Evolutionary conservation across 2,888 invertebrate genomes (phyloP).

Genomic region (Stegophylla sp.): DNA sequence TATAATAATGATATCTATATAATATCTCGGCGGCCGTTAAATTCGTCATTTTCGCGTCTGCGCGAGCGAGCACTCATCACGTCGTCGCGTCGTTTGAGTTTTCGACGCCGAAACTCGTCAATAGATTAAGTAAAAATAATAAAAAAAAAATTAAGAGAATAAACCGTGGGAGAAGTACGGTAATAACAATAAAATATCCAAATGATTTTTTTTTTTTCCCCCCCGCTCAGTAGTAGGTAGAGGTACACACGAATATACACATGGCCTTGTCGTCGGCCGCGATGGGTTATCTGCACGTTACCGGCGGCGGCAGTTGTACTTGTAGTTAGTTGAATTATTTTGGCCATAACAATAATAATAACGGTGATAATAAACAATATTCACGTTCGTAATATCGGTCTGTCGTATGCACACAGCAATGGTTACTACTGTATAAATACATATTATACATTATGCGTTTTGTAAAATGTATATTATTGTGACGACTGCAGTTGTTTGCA

Average conservation of each 20-base stretch:
- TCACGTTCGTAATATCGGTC: conserved; percentile 8
- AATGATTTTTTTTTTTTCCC: conserved; percentile 20
- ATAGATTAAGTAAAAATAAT: background rate
- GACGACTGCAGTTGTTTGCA: conserved; percentile 13
- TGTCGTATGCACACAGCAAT: background rate
- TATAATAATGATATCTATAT: conserved; percentile 7
- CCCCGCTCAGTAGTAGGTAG: background rate
- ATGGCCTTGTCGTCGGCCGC: conserved; percentile 28
- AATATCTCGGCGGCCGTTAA: background rate
- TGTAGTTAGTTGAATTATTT: background rate
- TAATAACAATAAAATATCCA: conserved; percentile 1
- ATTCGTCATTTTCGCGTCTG: conserved; percentile 19
- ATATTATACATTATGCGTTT: too few relatives aligned
- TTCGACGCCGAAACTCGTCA: conserved; percentile 19
- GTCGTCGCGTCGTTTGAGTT: background rate
- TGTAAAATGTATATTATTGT: background rate
- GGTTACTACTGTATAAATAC: too few relatives aligned
- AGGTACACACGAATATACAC: background rate
- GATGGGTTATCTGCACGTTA: conserved; percentile 5
- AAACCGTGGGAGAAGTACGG: conserved; percentile 13
- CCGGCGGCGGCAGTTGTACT: background rate
- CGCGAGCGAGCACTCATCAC: background rate
- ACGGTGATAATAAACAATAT: conserved; percentile 1
- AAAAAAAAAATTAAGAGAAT: background rate
- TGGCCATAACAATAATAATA: background rate